These are phyloP conservation scores for Anableps anableps DNA, from an alignment of 2,797 vertebrate genomes.

Conservation along the genomic window DNA sequence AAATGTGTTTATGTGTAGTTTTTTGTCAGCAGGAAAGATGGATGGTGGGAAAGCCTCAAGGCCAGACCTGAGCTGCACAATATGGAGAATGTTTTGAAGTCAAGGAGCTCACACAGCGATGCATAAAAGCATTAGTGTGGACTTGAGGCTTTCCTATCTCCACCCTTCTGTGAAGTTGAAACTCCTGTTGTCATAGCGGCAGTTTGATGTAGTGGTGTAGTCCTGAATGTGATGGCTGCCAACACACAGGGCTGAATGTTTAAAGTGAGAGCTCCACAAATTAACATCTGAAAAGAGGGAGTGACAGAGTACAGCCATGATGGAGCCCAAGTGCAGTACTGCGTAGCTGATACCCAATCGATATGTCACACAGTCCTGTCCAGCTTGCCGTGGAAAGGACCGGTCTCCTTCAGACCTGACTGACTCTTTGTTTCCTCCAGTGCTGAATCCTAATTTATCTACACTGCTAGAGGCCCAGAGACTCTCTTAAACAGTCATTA, in stretches of 20 bases:
- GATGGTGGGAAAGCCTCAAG: constrained; percentile 30
- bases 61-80: constrained; percentile 35
- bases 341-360: constrained; percentile 63
- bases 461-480: constrained; percentile 36
- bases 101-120: constrained; percentile 10
- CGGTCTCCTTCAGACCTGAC: constrained; percentile 70
- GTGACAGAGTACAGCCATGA: constrained; percentile 69
- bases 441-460: constrained; percentile 68
- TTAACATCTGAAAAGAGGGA: constrained; percentile 69
- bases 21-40: constrained; percentile 30
- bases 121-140: constrained; percentile 20
- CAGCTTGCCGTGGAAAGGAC: constrained; percentile 39
- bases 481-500: constrained; percentile 50
- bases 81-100: constrained; percentile 18
- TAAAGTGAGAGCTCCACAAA: constrained; percentile 61
- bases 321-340: constrained; percentile 66
- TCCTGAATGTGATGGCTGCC: constrained; percentile 62
- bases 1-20: constrained; percentile 36
- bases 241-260: constrained; percentile 54
- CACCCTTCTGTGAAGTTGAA: constrained; percentile 30
- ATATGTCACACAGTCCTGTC: constrained; percentile 70
- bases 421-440: constrained; percentile 50
- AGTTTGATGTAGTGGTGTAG: constrained; percentile 66
- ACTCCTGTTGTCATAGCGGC: constrained; percentile 55
- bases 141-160: constrained; percentile 15